Evolutionary conservation across 2,113 vertebrate species (phyloP).

Genomic region (Apaloderma vittatum): DNA sequence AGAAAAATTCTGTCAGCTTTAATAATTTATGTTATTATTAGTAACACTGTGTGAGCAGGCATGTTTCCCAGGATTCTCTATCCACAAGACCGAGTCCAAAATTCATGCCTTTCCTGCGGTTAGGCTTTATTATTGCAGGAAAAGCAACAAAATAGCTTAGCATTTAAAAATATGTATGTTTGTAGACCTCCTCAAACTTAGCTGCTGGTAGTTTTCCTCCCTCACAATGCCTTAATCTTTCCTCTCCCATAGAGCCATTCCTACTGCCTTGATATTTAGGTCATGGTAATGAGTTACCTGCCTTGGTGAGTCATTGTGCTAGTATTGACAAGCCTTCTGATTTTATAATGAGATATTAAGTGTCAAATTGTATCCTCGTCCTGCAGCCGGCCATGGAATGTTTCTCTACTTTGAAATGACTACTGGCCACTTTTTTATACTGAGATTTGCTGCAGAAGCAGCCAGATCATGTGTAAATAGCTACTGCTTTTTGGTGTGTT

Average conservation of each 20-base stretch:
- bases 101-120: background rate
- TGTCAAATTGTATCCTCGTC: background rate
- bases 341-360: conserved; percentile 39
- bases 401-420: background rate
- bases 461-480: background rate
- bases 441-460: background rate
- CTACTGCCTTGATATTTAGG: conserved; percentile 22
- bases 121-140: background rate
- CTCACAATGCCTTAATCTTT: background rate
- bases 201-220: background rate
- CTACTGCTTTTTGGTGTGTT: background rate
- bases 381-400: background rate
- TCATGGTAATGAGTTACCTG: conserved; percentile 50
- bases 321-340: conserved; percentile 10
- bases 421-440: background rate
- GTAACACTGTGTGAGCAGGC: conserved; percentile 26
- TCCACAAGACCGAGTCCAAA: background rate
- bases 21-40: conserved; percentile 54
- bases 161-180: background rate
- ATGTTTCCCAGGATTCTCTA: conserved; percentile 9
- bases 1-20: conserved; percentile 30
- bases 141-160: background rate
- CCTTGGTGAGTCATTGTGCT: conserved; percentile 22
- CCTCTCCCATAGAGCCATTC: background rate
- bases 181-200: background rate